Conservation (phyloP, 1,140 invertebrate genomes). For the Drosophila prosaltans region DNA sequence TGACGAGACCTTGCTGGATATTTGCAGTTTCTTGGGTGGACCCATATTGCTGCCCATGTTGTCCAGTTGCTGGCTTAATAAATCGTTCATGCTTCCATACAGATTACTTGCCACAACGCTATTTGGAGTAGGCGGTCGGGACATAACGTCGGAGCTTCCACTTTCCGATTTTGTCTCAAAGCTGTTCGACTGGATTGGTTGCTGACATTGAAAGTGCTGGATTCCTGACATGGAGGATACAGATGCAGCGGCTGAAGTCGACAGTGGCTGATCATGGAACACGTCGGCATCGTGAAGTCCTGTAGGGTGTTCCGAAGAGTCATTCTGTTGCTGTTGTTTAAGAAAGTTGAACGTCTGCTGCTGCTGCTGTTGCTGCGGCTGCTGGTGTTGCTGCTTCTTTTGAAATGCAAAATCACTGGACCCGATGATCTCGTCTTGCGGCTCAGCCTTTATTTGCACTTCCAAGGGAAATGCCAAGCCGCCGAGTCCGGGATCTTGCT, state of each 20-base stretch:
- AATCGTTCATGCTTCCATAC: constrained; percentile 74
- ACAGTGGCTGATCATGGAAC: constrained; percentile 29
- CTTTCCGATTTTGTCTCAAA: constrained; percentile 82
- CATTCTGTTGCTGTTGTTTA: constrained; percentile 31
- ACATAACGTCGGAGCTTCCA: constrained; percentile 81
- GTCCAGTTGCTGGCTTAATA: constrained; percentile 76
- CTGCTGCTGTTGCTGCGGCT: constrained; percentile 30
- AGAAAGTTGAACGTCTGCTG: constrained; percentile 36
- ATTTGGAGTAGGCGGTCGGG: constrained; percentile 77
- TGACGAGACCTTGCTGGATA: constrained; percentile 62
- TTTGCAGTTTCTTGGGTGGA: constrained; percentile 81
- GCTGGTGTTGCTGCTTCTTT: constrained; percentile 37
- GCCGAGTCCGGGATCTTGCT: constrained; percentile 24
- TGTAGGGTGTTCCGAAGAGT: constrained; percentile 22
- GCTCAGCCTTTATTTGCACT: constrained; percentile 73
- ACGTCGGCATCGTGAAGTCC: constrained; percentile 27
- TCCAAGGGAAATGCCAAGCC: constrained; percentile 42
- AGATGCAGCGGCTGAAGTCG: constrained; percentile 23
- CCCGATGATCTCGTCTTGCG: constrained; percentile 48
- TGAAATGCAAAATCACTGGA: constrained; percentile 35
- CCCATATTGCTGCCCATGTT: constrained; percentile 75
- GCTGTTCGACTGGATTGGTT: constrained; percentile 53
- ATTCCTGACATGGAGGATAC: background rate
- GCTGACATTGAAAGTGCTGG: constrained; percentile 44
- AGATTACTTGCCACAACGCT: constrained; percentile 53